Base-by-base conservation (phyloP, 2,888 invertebrate species). In the Aphodius granarius region DNA sequence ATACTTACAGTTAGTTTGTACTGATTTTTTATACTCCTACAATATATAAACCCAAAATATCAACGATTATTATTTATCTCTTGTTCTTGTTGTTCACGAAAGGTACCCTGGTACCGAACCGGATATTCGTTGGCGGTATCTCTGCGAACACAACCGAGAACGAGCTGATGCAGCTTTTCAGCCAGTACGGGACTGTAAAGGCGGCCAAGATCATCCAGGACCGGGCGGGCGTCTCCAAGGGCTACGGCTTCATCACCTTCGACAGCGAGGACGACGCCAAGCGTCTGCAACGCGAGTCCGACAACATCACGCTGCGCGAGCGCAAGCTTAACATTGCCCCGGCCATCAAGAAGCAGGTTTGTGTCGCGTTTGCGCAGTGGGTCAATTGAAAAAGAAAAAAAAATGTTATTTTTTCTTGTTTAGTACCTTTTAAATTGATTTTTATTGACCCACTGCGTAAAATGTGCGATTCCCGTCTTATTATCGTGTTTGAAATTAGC, bases 121-220 rank as follows among this genome's bases (percentile, higher is more conserved):
- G 98, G 83, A 95, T 98, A 84, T 98, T 98, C 88, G 98, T 98
- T 73, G 98, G 98, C 76, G 98, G 98, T 20, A 97, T 98, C 84
- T 95, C 97, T 75, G 92, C 96, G 83, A 96, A 94, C 84, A 97
- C 97, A 68, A 96, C 97, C 71, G 98, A 97, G 88, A 93, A 94
- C 74, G 98, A 98, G 85, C 88, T 98, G 80, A 94, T 95, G 88
- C 94, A 95, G 86, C 93, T 97, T 80, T 98, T 98, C 87, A 95
- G 96, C 78, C 92, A 93, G 72, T 95, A 95, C 83, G 97, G 97
- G 73, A 94, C 95, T 73, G 95, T 96, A 63, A 97, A 94, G 81
- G 95, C 96, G 70, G 96, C 97, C 73, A 97, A 98, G 89, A 97
- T 98, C 81, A 98, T 98, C 80, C 94, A 95, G 82, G 97, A 98